phyloP scores from a whole-genome alignment of 2,888 invertebrate genomes.

The Cremastinae sp. region DNA sequence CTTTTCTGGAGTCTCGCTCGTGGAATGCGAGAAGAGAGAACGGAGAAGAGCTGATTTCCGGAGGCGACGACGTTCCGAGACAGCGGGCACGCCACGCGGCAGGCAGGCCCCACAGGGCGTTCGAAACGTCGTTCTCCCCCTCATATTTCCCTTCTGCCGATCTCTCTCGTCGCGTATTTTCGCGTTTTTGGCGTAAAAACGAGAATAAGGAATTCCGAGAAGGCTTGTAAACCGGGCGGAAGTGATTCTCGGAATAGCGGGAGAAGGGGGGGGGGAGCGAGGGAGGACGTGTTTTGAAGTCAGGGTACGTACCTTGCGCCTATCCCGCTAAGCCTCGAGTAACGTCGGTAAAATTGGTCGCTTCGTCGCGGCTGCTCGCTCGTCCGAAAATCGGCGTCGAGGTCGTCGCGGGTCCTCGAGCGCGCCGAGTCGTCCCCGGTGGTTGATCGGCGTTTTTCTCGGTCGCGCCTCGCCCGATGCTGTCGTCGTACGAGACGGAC shows the following conservation, averaged over 20 bases:
- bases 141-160: neutral
- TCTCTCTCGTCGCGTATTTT: constrained; percentile 33
- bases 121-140: constrained; percentile 50
- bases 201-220: too few species aligned
- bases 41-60: constrained; percentile 65
- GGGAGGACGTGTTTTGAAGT: too few species aligned
- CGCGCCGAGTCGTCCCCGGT: constrained; percentile 39
- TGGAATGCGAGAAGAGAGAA: constrained; percentile 59
- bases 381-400: constrained; percentile 31
- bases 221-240: too few species aligned
- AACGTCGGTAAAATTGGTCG: constrained; percentile 8
- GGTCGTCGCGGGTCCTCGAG: constrained; percentile 19
- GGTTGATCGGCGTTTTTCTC: constrained; percentile 22
- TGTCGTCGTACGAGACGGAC: too few species aligned
- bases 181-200: too few species aligned
- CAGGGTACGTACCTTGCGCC: constrained; percentile 47
- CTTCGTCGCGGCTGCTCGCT: constrained; percentile 36
- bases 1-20: constrained; percentile 41
- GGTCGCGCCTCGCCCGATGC: constrained; percentile 44
- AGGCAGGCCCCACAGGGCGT: constrained; percentile 59
- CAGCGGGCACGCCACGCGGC: constrained; percentile 59
- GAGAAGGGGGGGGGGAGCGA: too few species aligned
- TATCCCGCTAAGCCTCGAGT: constrained; percentile 43
- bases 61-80: constrained; percentile 54
- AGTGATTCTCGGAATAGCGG: too few species aligned